These are phyloP conservation scores for Drosophila nikananu DNA, from an alignment of 1,140 invertebrate genomes.

Conservation along the genomic window DNA sequence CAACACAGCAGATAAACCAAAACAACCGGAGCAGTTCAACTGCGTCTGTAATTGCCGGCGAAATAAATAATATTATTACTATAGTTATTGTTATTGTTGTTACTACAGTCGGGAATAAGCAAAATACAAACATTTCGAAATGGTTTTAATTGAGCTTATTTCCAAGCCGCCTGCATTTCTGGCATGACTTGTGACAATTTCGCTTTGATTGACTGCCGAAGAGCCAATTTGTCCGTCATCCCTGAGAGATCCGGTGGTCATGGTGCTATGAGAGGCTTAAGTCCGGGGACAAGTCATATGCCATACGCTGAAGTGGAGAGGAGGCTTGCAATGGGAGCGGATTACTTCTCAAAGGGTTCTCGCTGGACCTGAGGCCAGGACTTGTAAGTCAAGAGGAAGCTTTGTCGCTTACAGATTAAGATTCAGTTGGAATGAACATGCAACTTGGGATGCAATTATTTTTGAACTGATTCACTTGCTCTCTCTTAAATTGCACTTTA, in stretches of 20 bases:
- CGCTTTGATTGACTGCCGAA: constrained; percentile 34
- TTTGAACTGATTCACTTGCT: background rate
- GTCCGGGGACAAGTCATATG: background rate
- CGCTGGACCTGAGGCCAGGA: too few species aligned
- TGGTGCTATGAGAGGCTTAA: constrained; percentile 14
- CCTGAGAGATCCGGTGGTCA: constrained; percentile 26
- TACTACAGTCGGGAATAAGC: background rate
- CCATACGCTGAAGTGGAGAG: background rate
- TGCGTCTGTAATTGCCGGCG: constrained; percentile 62
- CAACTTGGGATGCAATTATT: constrained; percentile 1
- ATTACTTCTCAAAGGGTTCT: constrained; percentile 9
- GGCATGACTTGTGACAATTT: constrained; percentile 56
- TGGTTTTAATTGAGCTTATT: constrained; percentile 62
- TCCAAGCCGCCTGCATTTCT: constrained; percentile 55
- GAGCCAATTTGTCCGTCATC: constrained; percentile 50
- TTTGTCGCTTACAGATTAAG: background rate
- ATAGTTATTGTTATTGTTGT: constrained; percentile 2
- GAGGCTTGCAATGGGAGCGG: background rate
- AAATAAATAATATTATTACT: constrained; percentile 59
- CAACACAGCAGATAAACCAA: constrained; percentile 17
- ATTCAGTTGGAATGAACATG: background rate
- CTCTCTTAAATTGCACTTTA: background rate
- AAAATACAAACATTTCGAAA: constrained; percentile 31
- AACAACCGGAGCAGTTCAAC: constrained; percentile 30
- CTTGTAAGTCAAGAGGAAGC: constrained; percentile 3